Evolutionary conservation across 1,140 invertebrate genomes (phyloP).

Genomic region (Globodera rostochiensis): DNA sequence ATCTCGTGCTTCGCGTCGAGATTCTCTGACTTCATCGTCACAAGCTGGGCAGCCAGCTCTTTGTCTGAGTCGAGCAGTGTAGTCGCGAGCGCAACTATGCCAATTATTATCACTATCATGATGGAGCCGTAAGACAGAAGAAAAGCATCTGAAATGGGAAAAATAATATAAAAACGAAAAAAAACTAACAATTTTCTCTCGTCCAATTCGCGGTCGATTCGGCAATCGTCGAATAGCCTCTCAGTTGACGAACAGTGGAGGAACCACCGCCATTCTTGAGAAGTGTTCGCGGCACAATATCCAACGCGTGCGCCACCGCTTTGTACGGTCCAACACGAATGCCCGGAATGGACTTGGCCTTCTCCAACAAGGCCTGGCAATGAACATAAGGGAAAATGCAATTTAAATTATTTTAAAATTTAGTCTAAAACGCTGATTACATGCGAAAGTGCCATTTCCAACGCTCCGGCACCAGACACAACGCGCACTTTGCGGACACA

Average conservation of each 20-base stretch:
- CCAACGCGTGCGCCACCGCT: conserved; percentile 86
- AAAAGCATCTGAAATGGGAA: too few species aligned
- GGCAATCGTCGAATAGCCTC: too few species aligned
- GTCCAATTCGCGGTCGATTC: too few species aligned
- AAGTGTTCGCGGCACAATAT: conserved; percentile 93
- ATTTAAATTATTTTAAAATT: conserved; percentile 30
- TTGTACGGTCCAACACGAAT: conserved; percentile 86
- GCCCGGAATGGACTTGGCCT: conserved; percentile 73
- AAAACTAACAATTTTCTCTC: too few species aligned
- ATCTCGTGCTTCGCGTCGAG: too few species aligned
- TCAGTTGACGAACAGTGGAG: conserved; percentile 90
- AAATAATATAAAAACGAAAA: too few species aligned
- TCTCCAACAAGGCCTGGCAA: conserved; percentile 72
- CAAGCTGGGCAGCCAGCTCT: too few species aligned
- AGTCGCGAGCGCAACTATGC: too few species aligned
- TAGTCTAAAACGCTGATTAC: conserved; percentile 60
- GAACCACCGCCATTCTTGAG: conserved; percentile 93
- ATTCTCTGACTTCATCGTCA: too few species aligned
- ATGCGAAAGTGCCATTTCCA: conserved; percentile 90
- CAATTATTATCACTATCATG: too few species aligned
- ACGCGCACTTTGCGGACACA: conserved; percentile 89
- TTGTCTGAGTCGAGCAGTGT: too few species aligned
- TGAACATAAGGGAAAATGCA: conserved; percentile 49
- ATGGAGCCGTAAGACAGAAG: too few species aligned
- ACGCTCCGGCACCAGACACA: conserved; percentile 83